Evolutionary conservation across 1,140 invertebrate genomes (phyloP).

Genomic region (Proctacanthus coquilletti): DNA sequence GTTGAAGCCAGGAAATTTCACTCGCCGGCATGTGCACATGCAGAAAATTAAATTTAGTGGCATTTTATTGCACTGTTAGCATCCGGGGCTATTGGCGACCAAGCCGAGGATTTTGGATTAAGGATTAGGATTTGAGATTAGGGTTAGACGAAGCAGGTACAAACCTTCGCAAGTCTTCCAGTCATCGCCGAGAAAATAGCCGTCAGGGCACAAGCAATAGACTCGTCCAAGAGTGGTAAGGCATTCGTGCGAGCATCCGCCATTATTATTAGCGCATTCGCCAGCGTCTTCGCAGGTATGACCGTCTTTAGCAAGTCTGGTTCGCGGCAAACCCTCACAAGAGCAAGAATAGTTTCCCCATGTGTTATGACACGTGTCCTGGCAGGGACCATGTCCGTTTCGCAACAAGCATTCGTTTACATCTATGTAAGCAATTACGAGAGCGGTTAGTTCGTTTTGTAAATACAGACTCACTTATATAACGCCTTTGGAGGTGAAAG

Average conservation of each 20-base stretch:
- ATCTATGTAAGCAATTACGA: too few relatives aligned
- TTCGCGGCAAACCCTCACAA: conserved; percentile 40
- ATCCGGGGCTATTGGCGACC: too few relatives aligned
- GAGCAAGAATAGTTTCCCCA: conserved; percentile 43
- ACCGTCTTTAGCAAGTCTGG: conserved; percentile 40
- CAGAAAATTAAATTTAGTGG: too few relatives aligned
- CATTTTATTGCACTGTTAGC: too few relatives aligned
- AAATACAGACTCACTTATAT: background rate
- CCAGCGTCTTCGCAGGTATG: conserved; percentile 41
- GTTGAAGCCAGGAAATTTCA: too few relatives aligned
- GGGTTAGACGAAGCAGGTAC: too few relatives aligned
- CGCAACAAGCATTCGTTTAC: conserved; percentile 43
- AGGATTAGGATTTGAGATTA: too few relatives aligned
- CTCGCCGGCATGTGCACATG: too few relatives aligned
- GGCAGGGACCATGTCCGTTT: conserved; percentile 51
- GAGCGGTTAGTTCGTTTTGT: background rate
- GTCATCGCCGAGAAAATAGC: conserved; percentile 31
- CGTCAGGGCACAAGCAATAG: conserved; percentile 39
- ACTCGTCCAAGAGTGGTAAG: conserved; percentile 43
- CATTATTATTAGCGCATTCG: conserved; percentile 39
- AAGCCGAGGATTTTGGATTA: too few relatives aligned
- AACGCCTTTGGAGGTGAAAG: too few relatives aligned
- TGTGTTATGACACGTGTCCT: conserved; percentile 47
- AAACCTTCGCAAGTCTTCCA: conserved; percentile 34
- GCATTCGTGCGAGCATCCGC: conserved; percentile 43